phyloP scores from a whole-genome alignment of 1,140 invertebrate species.

The Tribolium madens region DNA sequence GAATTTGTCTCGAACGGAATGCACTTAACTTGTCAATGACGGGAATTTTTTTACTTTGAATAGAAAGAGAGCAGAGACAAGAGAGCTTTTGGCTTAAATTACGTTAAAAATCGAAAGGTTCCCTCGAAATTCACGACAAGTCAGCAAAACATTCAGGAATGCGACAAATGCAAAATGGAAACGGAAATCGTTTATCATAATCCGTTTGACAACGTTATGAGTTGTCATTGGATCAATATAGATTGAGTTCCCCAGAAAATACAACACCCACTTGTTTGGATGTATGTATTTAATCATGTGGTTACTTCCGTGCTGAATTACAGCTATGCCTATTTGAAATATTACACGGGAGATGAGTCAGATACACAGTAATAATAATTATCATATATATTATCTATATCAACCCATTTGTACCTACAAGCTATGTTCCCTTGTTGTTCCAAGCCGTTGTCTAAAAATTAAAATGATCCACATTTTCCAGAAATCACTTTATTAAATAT shows the following conservation, averaged over 20 bases:
- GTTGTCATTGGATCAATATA: conserved; percentile 10
- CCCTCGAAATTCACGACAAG: neutral
- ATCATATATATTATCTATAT: neutral
- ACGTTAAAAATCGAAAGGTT: conserved; percentile 3
- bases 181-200: conserved; percentile 27
- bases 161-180: conserved; percentile 27
- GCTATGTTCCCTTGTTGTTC: no score
- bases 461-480: no score
- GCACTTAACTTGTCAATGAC: conserved; percentile 41
- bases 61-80: neutral
- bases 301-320: conserved; percentile 4
- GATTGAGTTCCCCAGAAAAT: conserved; percentile 14
- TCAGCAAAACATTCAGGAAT: neutral
- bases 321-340: neutral
- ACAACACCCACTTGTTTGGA: conserved; percentile 24
- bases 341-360: conserved; percentile 3
- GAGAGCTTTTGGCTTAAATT: conserved; percentile 9
- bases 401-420: neutral
- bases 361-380: neutral
- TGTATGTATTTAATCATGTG: neutral
- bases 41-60: neutral
- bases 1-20: conserved; percentile 36
- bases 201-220: neutral
- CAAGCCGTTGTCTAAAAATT: no score
- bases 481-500: no score